Percentiles rank a stretch among this genome's conserved stretches.
Evolutionary conservation across 2,113 vertebrate genomes (phyloP).

Genomic region (Blennius ocellaris): DNA sequence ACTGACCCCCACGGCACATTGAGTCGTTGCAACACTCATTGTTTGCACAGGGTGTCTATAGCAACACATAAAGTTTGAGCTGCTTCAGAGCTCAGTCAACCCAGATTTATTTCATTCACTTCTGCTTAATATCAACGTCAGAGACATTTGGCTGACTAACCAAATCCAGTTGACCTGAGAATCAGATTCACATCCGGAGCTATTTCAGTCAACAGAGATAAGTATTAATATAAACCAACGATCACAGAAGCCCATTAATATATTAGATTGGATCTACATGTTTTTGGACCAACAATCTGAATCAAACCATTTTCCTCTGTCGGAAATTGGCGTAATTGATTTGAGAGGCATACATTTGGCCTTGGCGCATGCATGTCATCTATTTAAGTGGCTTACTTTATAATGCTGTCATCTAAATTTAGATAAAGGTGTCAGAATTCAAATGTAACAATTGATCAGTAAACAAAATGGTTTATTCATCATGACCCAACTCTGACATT

Average conservation of each 20-base stretch:
- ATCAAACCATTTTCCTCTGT: constrained; percentile 6
- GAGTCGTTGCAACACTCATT: constrained; percentile 44
- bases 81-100: constrained; percentile 41
- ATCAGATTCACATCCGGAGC: constrained; percentile 33
- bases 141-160: constrained; percentile 41
- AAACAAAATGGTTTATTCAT: too few species aligned
- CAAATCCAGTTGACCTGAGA: constrained; percentile 2
- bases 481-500: too few species aligned
- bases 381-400: not conserved
- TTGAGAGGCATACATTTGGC: not conserved
- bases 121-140: constrained; percentile 69
- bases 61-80: constrained; percentile 58
- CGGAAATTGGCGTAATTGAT: not conserved
- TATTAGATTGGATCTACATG: constrained; percentile 23
- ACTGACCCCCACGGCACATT: constrained; percentile 26
- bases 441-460: too few species aligned
- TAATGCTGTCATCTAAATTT: constrained; percentile 2
- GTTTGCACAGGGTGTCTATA: constrained; percentile 61
- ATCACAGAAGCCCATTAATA: constrained; percentile 7
- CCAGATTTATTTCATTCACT: constrained; percentile 49
- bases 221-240: constrained; percentile 28
- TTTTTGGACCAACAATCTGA: not conserved
- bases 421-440: not conserved
- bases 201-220: constrained; percentile 26
- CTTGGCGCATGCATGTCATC: not conserved